phyloP scores from a whole-genome alignment of 2,888 invertebrate species.

The Troides aeacus region DNA sequence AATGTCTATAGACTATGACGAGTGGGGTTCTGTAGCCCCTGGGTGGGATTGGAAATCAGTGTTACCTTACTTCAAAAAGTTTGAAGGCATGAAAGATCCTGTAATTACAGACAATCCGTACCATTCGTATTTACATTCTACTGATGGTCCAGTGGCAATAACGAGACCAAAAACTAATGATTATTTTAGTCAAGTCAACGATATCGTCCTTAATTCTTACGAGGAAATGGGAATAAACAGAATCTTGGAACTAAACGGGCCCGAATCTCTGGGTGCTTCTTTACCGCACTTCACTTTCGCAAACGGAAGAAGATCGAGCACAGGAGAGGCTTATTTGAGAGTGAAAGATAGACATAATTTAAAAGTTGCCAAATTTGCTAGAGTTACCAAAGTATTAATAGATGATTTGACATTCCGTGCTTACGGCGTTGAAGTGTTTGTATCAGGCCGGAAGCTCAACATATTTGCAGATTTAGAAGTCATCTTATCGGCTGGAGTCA shows the following conservation, averaged over 20 bases:
- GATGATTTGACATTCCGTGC: constrained; percentile 44
- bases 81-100: constrained; percentile 45
- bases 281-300: constrained; percentile 47
- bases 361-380: constrained; percentile 53
- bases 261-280: constrained; percentile 41
- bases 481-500: constrained; percentile 60
- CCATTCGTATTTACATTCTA: constrained; percentile 42
- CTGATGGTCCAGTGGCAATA: constrained; percentile 43
- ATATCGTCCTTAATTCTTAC: constrained; percentile 39
- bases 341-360: constrained; percentile 53
- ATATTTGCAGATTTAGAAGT: constrained; percentile 56
- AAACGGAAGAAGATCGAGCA: constrained; percentile 60
- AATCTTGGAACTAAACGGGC: constrained; percentile 43
- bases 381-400: constrained; percentile 58
- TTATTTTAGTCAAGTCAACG: constrained; percentile 38
- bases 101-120: constrained; percentile 36
- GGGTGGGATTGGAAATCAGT: constrained; percentile 47
- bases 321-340: constrained; percentile 61
- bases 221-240: constrained; percentile 46
- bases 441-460: constrained; percentile 44
- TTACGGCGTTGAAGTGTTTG: constrained; percentile 53
- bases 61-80: constrained; percentile 46
- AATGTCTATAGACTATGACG: constrained; percentile 45
- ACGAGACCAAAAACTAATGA: constrained; percentile 41
- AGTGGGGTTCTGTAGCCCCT: constrained; percentile 42